Percentiles rank a stretch among this genome's conserved stretches.
phyloP scores from a whole-genome alignment of 1,140 invertebrate genomes.

The Aphelinus certus region DNA sequence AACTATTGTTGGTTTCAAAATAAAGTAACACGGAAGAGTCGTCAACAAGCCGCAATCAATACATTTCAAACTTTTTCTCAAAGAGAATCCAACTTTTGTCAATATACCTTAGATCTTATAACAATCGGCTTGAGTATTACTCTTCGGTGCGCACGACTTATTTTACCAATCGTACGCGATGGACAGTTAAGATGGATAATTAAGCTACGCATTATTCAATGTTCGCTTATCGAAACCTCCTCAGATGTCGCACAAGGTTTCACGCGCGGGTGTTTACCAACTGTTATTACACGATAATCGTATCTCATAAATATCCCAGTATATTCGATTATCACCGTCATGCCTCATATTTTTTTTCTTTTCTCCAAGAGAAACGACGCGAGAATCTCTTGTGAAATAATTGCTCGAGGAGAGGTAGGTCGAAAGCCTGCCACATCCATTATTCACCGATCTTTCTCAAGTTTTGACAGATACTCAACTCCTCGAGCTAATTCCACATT shows the following conservation, averaged over 20 bases:
- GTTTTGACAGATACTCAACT: too few relatives aligned
- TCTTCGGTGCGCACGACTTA: conserved; percentile 36
- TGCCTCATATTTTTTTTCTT: neutral
- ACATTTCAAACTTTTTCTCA: neutral
- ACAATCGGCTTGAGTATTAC: conserved; percentile 6
- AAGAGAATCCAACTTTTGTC: too few relatives aligned
- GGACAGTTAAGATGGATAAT: conserved; percentile 22
- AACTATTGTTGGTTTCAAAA: conserved; percentile 18
- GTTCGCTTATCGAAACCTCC: neutral
- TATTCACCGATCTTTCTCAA: too few relatives aligned
- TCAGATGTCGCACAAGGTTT: conserved; percentile 31
- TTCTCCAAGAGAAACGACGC: neutral
- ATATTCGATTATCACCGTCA: conserved; percentile 7
- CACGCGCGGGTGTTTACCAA: conserved; percentile 19
- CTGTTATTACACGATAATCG: neutral
- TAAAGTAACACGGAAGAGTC: conserved; percentile 34
- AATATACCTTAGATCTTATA: too few relatives aligned
- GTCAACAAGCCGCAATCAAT: neutral
- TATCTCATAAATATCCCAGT: conserved; percentile 14
- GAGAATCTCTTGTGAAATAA: too few relatives aligned
- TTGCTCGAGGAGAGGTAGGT: too few relatives aligned
- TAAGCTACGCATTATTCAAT: conserved; percentile 19
- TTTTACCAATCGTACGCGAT: conserved; percentile 34
- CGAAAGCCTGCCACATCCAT: too few relatives aligned
- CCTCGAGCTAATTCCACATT: too few relatives aligned